Conservation (phyloP, 1,140 invertebrate genomes). For the Drosophila pseudoananassae region DNA sequence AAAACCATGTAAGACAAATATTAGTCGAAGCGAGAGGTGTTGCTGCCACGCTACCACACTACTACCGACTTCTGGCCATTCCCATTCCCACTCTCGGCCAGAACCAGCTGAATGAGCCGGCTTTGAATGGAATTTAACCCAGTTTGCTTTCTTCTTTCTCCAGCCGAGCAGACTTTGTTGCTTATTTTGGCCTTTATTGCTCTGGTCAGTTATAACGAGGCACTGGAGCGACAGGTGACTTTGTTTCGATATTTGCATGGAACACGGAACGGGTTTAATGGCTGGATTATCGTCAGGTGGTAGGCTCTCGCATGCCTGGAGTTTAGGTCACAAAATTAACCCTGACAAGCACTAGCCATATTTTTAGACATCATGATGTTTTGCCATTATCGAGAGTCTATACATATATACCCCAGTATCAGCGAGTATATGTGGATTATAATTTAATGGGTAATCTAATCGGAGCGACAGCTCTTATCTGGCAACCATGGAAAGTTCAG, state of each 20-base stretch:
- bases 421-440: conserved; percentile 35
- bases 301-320: background rate
- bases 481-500: conserved; percentile 24
- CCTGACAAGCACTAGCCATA: conserved; percentile 15
- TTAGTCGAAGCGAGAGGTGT: conserved; percentile 51
- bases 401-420: conserved; percentile 11
- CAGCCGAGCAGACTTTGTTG: conserved; percentile 33
- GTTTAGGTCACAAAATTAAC: conserved; percentile 14
- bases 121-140: conserved; percentile 78
- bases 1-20: conserved; percentile 60
- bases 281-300: conserved; percentile 3
- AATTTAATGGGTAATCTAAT: conserved; percentile 53
- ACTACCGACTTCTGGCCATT: conserved; percentile 38
- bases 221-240: conserved; percentile 54
- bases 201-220: conserved; percentile 68
- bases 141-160: conserved; percentile 76
- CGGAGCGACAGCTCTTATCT: conserved; percentile 19
- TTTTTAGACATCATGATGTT: conserved; percentile 29
- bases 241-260: conserved; percentile 43
- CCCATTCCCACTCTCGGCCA: conserved; percentile 29
- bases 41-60: conserved; percentile 5
- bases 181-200: conserved; percentile 57
- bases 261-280: conserved; percentile 36
- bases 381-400: conserved; percentile 26
- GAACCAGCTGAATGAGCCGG: conserved; percentile 53